Percentiles rank a stretch among this genome's conserved stretches.
These are phyloP conservation scores for Sebastes iracundus DNA, from an alignment of 2,797 vertebrate genomes.

Conservation along the genomic window DNA sequence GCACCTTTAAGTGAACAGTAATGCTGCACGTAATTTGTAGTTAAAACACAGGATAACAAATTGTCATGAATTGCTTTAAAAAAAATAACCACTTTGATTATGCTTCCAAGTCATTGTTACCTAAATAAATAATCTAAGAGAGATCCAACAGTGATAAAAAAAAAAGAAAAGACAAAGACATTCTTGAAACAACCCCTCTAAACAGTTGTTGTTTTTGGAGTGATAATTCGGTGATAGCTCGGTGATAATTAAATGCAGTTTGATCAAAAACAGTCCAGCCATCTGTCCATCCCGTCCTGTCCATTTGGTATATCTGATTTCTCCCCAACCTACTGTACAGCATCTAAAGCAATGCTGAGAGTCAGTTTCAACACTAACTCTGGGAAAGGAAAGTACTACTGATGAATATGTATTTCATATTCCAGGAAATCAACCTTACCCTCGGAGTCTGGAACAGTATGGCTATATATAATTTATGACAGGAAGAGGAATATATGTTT, in stretches of 20 bases:
- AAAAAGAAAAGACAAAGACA: not conserved
- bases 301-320: not conserved
- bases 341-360: not conserved
- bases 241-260: not conserved
- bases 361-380: not conserved
- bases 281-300: not conserved
- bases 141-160: not conserved
- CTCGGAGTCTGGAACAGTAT: conserved; percentile 8
- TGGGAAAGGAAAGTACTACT: not conserved
- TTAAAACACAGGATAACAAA: not conserved
- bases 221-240: not conserved
- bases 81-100: not conserved
- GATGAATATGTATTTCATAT: conserved; percentile 3
- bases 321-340: not conserved
- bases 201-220: not conserved
- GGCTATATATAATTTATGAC: conserved; percentile 35
- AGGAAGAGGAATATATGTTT: conserved; percentile 32
- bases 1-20: not conserved
- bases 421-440: conserved; percentile 5
- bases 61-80: not conserved
- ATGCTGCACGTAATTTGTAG: not conserved
- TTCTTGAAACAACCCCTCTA: not conserved
- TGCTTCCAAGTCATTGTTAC: not conserved
- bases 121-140: not conserved
- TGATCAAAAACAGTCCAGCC: not conserved